Base-by-base conservation (phyloP, 2,888 invertebrate species). In the Eristalis tenax region DNA sequence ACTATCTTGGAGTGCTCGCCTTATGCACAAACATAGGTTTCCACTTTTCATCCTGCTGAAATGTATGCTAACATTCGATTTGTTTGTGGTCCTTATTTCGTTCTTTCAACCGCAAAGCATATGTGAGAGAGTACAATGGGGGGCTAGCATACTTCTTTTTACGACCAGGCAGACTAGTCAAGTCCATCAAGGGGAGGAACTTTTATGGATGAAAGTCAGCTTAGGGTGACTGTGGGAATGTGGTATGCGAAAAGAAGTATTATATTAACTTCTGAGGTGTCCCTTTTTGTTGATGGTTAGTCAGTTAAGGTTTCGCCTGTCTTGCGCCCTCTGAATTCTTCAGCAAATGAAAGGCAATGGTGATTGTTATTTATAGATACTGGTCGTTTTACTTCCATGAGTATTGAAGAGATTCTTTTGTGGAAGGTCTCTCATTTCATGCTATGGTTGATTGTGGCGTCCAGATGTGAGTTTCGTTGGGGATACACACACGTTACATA, bases 331-430 rank as follows among this genome's bases (percentile, higher is more conserved):
- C n/a, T 23, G 50, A 50, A 28, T 68, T 63, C 70, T 61, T 66
- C 64, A 69, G 56, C 75, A 71, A 85, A 86, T 83, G 78, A 75
- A 78, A 86, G 78, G 43, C 38, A 75, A 86, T 79, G 82, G 78
- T 83, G 65, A 86, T 86, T 86, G 86, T 83, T 86, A 70, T 78
- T 86, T 86, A 86, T 86, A 86, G 82, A 86, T 63, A 70, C 63
- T 78, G 82, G 69, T 70, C 65, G 59, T 63, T 79, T 74, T 68
- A 65, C 66, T 85, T 85, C 69, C 26, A 61, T 32, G 23, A 4
- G 26, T 22, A 10, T 35, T 32, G 50, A 50, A 10, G 56, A 38
- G 70, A 69, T 73, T 81, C 50, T 15, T 35, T 22, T 28, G 15
- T 26, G 11, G n/a, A 64, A 74, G 64, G 78, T 77, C 74, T 78